phyloP scores from a whole-genome alignment of 1,140 invertebrate species.

The Euglossa dilemma region DNA sequence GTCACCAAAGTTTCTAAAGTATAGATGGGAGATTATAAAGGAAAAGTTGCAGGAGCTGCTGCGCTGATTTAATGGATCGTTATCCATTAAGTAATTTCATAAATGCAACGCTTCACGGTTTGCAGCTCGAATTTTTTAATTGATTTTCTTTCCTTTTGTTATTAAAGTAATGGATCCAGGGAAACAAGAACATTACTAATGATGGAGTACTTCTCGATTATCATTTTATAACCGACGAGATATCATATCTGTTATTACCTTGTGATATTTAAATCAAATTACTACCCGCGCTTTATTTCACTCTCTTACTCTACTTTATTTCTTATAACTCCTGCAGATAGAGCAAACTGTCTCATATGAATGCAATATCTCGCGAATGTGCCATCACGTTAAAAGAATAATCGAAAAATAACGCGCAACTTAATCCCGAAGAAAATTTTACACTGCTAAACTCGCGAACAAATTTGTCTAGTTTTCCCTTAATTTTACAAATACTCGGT shows the following conservation, averaged over 20 bases:
- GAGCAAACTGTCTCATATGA: too few species aligned
- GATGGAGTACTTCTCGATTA: neutral
- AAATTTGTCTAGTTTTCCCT: neutral
- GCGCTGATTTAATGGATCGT: neutral
- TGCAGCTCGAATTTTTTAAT: neutral
- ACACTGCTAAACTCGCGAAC: neutral
- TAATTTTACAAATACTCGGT: neutral
- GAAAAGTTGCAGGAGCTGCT: neutral
- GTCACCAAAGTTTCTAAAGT: neutral
- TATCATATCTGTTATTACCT: neutral
- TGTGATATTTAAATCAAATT: too few species aligned
- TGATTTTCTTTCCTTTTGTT: neutral
- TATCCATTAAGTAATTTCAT: neutral
- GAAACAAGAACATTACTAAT: neutral
- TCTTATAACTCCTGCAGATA: too few species aligned
- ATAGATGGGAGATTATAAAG: neutral
- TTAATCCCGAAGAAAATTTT: neutral
- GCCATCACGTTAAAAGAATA: too few species aligned
- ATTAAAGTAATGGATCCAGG: neutral
- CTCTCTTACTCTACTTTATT: too few species aligned
- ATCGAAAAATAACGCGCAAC: too few species aligned
- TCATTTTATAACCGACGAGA: neutral
- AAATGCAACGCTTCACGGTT: neutral
- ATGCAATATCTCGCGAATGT: too few species aligned
- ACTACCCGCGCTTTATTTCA: too few species aligned